These are phyloP conservation scores for Aphelenchoides besseyi DNA, from an alignment of 1,140 invertebrate species.

Conservation along the genomic window DNA sequence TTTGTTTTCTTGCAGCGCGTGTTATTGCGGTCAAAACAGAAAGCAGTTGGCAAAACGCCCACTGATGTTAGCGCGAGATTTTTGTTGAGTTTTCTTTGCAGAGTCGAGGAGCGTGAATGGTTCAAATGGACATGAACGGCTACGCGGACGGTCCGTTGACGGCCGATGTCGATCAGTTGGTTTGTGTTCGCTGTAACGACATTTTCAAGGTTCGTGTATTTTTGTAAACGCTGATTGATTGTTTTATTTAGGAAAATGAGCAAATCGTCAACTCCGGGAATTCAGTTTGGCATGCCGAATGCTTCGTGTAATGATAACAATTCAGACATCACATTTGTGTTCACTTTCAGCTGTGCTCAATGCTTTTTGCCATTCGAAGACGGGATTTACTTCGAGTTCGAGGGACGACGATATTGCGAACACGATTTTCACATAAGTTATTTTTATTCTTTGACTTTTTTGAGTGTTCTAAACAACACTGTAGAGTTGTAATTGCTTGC, in stretches of 20 bases:
- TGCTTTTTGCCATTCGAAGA: conserved; percentile 96
- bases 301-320: conserved; percentile 79
- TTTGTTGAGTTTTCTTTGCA: background rate
- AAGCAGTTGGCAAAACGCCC: background rate
- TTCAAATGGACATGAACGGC: conserved; percentile 19
- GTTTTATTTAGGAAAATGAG: conserved; percentile 68
- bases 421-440: conserved; percentile 88
- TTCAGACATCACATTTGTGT: background rate
- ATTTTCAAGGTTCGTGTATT: conserved; percentile 56
- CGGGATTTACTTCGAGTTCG: conserved; percentile 97
- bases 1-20: background rate
- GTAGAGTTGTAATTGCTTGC: too few relatives aligned
- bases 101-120: background rate
- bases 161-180: conserved; percentile 38
- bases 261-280: conserved; percentile 98
- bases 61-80: background rate
- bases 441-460: conserved; percentile 72
- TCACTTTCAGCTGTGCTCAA: conserved; percentile 84
- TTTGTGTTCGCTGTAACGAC: conserved; percentile 58
- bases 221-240: background rate
- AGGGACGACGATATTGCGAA: conserved; percentile 97
- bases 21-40: background rate
- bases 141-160: conserved; percentile 21
- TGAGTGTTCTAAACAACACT: background rate
- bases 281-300: conserved; percentile 95